phyloP scores from a whole-genome alignment of 2,888 invertebrate species.

The Agrilus mali region DNA sequence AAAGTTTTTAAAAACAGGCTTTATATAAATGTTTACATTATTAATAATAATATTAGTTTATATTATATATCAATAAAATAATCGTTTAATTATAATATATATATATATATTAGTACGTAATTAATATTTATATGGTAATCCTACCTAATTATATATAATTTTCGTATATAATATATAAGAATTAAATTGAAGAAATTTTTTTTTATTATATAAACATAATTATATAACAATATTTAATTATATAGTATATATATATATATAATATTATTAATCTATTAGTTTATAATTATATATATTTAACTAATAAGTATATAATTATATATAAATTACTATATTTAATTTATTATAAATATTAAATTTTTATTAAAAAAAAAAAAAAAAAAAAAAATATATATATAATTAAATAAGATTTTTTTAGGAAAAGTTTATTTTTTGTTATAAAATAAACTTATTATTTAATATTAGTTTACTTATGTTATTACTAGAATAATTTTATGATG shows the following conservation, averaged over 20 bases:
- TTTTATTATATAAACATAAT: slow-evolving; percentile 20
- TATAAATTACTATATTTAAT: slow-evolving; percentile 7
- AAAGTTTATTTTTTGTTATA: too few relatives aligned
- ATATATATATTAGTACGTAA: slow-evolving; percentile 8
- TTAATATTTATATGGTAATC: slow-evolving; percentile 9
- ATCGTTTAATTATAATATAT: slow-evolving; percentile 5
- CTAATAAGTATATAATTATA: slow-evolving; percentile 6
- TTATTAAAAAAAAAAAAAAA: slow-evolving; percentile 8
- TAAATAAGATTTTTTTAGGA: too few relatives aligned
- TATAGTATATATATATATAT: slow-evolving; percentile 27
- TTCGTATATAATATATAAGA: slow-evolving; percentile 19
- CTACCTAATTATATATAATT: slow-evolving; percentile 5
- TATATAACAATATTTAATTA: slow-evolving; percentile 29
- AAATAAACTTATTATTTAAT: too few relatives aligned
- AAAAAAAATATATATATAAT: slow-evolving; percentile 5
- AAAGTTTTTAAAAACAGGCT: too few relatives aligned
- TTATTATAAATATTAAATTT: slow-evolving; percentile 4
- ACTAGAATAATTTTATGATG: too few relatives aligned
- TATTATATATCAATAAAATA: slow-evolving; percentile 6
- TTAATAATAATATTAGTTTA: neutral
- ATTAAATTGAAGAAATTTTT: slow-evolving; percentile 15
- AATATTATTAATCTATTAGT: slow-evolving; percentile 2
- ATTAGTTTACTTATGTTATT: too few relatives aligned
- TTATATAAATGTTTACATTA: neutral
- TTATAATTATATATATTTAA: slow-evolving; percentile 1